Percentiles rank a stretch among this genome's conserved stretches.
Evolutionary conservation across 2,888 invertebrate species (phyloP).

Genomic region (Agonopterix subpropinquella): DNA sequence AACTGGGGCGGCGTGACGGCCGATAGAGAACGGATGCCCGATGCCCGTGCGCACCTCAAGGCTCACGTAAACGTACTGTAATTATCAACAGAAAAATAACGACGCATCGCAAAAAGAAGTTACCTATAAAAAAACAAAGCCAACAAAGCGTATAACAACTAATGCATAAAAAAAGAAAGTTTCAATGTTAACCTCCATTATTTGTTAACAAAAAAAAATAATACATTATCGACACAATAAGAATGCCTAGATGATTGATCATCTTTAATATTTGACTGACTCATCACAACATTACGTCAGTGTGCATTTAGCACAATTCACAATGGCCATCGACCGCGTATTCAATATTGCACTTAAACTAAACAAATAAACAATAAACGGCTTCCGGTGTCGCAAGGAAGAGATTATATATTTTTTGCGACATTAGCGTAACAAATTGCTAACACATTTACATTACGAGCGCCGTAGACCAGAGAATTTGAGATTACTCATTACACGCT

Average conservation of each 20-base stretch:
- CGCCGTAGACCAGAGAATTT: slow-evolving; percentile 2
- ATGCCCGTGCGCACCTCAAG: slow-evolving; percentile 38
- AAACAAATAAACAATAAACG: slow-evolving; percentile 16
- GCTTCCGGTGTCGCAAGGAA: slow-evolving; percentile 30
- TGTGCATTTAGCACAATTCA: slow-evolving; percentile 21
- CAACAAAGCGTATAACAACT: slow-evolving; percentile 1
- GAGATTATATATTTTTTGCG: slow-evolving; percentile 8
- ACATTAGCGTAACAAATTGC: slow-evolving; percentile 15
- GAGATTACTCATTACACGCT: slow-evolving; percentile 20
- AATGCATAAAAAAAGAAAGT: slow-evolving; percentile 12
- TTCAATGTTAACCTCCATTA: slow-evolving; percentile 5
- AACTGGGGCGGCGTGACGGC: slow-evolving; percentile 56
- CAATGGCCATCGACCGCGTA: slow-evolving; percentile 3
- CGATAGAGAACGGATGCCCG: slow-evolving; percentile 48
- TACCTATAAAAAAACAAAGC: background rate
- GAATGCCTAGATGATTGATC: slow-evolving; percentile 12
- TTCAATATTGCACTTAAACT: slow-evolving; percentile 18
- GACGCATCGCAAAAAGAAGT: background rate
- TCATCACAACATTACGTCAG: slow-evolving; percentile 37
- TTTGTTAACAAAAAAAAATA: slow-evolving; percentile 6
- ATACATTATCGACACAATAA: background rate
- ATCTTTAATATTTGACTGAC: slow-evolving; percentile 19
- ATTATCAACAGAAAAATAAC: background rate
- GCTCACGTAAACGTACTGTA: slow-evolving; percentile 20
- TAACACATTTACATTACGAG: slow-evolving; percentile 7